Conservation (phyloP, 2,113 vertebrate genomes). For the Eulacestoma nigropectus region DNA sequence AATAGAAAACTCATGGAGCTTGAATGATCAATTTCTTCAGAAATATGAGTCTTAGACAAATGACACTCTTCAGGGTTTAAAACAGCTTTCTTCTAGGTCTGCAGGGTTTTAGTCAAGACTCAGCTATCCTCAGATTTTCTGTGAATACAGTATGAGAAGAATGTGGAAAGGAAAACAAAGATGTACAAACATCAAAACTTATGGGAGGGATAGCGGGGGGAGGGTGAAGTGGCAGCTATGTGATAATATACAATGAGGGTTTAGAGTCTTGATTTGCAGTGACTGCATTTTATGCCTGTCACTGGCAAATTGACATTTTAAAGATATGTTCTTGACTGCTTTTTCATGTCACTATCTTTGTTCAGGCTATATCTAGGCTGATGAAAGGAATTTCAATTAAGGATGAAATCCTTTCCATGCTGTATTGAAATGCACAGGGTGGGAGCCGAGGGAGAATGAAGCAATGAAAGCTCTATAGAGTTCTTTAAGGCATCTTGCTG, state of each 20-base stretch:
- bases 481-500: constrained; percentile 57
- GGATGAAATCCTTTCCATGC: constrained; percentile 25
- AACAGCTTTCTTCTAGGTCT: constrained; percentile 14
- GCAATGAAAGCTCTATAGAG: not conserved
- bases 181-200: constrained; percentile 17
- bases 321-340: constrained; percentile 58
- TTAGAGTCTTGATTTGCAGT: constrained; percentile 32
- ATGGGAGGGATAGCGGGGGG: not conserved
- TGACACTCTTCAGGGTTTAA: not conserved
- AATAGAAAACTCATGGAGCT: not conserved
- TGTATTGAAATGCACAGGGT: constrained; percentile 37
- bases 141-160: constrained; percentile 31
- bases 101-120: constrained; percentile 32
- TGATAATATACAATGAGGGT: not conserved
- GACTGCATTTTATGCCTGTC: constrained; percentile 57
- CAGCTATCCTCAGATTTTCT: constrained; percentile 6
- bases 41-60: constrained; percentile 5
- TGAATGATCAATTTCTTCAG: not conserved
- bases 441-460: constrained; percentile 20
- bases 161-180: constrained; percentile 46
- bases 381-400: constrained; percentile 69
- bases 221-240: not conserved
- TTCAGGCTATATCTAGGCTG: constrained; percentile 55
- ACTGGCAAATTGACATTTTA: constrained; percentile 53
- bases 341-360: constrained; percentile 61